Conservation (phyloP, 1,140 invertebrate species). For the Bombus consobrinus region DNA sequence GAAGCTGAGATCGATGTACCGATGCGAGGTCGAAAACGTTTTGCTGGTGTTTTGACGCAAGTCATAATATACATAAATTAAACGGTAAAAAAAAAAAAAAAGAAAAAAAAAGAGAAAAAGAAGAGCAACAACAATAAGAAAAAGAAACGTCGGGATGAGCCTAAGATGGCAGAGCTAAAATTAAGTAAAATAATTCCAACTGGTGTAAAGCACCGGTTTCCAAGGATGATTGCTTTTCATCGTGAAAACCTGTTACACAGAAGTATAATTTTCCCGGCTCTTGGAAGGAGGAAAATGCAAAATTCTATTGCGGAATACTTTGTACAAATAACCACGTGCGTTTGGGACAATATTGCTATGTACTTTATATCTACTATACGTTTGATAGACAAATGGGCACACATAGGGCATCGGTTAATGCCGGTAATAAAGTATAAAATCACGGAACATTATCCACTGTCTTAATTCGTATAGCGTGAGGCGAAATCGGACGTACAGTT, state of each 20-base stretch:
- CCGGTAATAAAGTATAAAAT: constrained; percentile 27
- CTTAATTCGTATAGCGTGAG: constrained; percentile 5
- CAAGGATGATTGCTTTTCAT: background rate
- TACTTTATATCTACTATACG: background rate
- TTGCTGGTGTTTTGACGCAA: background rate
- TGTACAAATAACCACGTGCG: background rate
- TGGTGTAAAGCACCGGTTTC: background rate
- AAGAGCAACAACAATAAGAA: background rate
- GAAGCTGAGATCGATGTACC: background rate
- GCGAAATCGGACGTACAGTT: background rate
- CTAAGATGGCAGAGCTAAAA: background rate
- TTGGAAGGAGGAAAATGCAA: background rate
- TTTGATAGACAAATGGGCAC: background rate
- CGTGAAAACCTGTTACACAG: background rate
- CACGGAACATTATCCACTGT: background rate
- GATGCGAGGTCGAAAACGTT: background rate
- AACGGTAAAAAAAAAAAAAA: background rate
- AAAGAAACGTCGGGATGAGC: background rate
- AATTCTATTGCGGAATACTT: background rate
- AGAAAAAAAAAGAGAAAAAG: background rate
- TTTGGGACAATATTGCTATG: background rate
- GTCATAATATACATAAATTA: constrained; percentile 3
- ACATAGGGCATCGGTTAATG: background rate
- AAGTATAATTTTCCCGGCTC: background rate
- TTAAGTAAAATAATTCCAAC: background rate